Percentiles rank a stretch among this genome's conserved stretches.
Conservation (phyloP, 2,888 invertebrate species). For the Coelopa pilipes region DNA sequence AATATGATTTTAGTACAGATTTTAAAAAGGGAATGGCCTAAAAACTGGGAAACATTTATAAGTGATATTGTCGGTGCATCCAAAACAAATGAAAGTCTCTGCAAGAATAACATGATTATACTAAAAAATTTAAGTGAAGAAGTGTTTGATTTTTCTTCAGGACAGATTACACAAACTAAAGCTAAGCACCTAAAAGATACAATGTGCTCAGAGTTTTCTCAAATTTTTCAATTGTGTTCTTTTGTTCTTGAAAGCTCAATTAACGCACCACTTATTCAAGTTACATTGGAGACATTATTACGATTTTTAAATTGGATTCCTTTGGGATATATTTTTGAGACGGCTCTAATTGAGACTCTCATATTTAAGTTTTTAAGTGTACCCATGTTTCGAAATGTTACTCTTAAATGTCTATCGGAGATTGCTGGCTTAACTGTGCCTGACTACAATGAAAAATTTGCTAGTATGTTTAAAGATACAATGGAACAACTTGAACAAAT, state of each 20-base stretch:
- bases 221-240: conserved; percentile 97
- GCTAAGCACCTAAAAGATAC: conserved; percentile 99
- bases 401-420: conserved; percentile 97
- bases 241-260: conserved; percentile 98
- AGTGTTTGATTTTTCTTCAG: conserved; percentile 98
- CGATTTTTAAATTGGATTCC: conserved; percentile 99
- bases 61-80: conserved; percentile 99
- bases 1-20: conserved; percentile 99
- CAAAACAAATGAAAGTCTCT: conserved; percentile 97
- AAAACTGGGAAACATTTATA: conserved; percentile 99
- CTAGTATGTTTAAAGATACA: conserved; percentile 88
- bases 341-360: conserved; percentile 92
- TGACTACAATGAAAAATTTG: conserved; percentile 93
- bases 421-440: conserved; percentile 92
- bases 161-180: conserved; percentile 98
- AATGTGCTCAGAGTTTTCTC: conserved; percentile 99
- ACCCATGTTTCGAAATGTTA: conserved; percentile 97
- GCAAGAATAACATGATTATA: conserved; percentile 99
- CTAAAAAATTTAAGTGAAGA: conserved; percentile 97
- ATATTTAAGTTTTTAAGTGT: conserved; percentile 97
- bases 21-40: conserved; percentile 99
- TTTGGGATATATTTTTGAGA: conserved; percentile 99
- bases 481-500: conserved; percentile 93
- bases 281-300: conserved; percentile 94
- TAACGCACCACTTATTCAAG: conserved; percentile 94